Percentiles rank a stretch among this genome's conserved stretches.
These are phyloP conservation scores for Jaculus jaculus DNA, from an alignment of 2,113 vertebrate species.

Conservation along the genomic window DNA sequence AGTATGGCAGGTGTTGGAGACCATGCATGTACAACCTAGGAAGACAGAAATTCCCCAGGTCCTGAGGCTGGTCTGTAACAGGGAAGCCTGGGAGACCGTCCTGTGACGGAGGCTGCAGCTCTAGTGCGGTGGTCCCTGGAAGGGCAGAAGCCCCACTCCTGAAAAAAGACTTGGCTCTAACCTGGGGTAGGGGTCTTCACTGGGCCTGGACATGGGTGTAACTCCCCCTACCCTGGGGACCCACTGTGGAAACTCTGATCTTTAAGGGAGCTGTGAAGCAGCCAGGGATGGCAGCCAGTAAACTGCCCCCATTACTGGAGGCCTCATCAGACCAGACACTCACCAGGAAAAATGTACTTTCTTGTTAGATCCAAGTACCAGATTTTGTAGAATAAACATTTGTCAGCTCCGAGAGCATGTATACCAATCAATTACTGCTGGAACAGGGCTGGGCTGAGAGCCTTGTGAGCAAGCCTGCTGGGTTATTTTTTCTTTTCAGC, in stretches of 20 bases:
- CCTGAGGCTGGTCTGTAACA: neutral
- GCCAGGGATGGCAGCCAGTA: neutral
- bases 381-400: conserved; percentile 30
- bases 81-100: neutral
- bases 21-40: no score
- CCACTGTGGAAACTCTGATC: neutral
- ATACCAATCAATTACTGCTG: rapidly evolving
- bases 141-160: neutral
- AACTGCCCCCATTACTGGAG: neutral
- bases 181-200: no score
- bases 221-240: rapidly evolving
- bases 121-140: rapidly evolving
- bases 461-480: rapidly evolving
- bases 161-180: rapidly evolving
- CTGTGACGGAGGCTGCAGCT: rapidly evolving
- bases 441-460: rapidly evolving
- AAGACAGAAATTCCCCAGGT: rapidly evolving
- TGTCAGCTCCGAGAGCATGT: neutral
- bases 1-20: neutral
- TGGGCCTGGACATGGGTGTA: neutral
- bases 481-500: rapidly evolving
- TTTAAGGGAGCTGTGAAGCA: rapidly evolving
- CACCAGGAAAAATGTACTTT: neutral
- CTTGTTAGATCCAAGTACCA: neutral
- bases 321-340: conserved; percentile 18